Percentiles rank a stretch among this genome's conserved stretches.
Conservation (phyloP, 2,797 vertebrate species). For the Coluber constrictor region DNA sequence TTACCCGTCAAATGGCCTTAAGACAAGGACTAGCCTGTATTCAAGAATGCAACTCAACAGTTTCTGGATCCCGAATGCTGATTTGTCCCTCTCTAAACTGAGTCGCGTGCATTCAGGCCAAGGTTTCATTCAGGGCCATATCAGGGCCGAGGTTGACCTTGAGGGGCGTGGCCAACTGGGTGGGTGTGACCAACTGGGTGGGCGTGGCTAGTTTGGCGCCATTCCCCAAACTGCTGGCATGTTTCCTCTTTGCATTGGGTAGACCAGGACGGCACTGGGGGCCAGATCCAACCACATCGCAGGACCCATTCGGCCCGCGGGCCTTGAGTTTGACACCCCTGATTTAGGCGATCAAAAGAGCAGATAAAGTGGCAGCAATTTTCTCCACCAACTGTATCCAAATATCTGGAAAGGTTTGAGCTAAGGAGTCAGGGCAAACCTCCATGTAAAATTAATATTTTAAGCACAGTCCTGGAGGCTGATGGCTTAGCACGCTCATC, state of each 20-base stretch:
- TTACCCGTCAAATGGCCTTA: not conserved
- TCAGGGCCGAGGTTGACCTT: no score
- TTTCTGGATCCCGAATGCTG: no score
- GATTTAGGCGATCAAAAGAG: not conserved
- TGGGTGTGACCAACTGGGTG: no score
- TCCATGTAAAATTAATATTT: not conserved
- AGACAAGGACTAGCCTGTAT: not conserved
- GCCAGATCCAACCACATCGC: no score
- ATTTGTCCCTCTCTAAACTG: not conserved
- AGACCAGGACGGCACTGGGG: no score
- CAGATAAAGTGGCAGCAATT: not conserved
- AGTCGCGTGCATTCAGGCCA: not conserved
- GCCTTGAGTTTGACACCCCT: no score
- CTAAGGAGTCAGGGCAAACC: not conserved
- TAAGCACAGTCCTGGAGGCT: not conserved
- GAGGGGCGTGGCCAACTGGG: no score
- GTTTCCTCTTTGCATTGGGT: no score
- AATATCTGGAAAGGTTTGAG: not conserved
- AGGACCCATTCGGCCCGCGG: no score
- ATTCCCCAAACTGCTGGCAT: no score
- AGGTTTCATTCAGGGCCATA: no score
- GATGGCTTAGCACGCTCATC: not conserved
- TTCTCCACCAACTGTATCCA: not conserved
- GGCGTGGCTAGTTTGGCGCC: no score
- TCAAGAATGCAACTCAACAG: not conserved